Conservation (phyloP, 2,113 vertebrate genomes). For the Trachemys scripta region DNA sequence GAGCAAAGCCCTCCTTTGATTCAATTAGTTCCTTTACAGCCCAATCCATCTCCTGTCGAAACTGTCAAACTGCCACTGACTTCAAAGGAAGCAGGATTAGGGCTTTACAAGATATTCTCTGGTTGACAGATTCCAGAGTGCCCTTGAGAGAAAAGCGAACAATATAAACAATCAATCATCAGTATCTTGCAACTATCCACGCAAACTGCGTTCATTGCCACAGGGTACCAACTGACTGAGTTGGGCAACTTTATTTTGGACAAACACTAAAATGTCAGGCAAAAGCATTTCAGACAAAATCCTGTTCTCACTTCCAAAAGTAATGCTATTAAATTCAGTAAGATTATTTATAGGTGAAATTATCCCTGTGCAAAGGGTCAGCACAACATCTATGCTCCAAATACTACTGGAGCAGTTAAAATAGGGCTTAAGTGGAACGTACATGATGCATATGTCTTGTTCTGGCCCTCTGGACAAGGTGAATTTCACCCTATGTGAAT, state of each 20-base stretch:
- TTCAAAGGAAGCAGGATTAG: background rate
- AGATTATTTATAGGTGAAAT: background rate
- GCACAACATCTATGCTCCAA: background rate
- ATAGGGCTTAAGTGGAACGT: background rate
- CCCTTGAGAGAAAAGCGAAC: accelerated
- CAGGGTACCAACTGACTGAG: background rate
- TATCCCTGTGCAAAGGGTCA: background rate
- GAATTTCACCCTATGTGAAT: background rate
- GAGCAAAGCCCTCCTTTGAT: background rate
- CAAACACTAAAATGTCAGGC: background rate
- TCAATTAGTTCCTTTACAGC: background rate
- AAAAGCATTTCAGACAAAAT: background rate
- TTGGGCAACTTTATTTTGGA: background rate
- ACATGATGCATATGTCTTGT: background rate
- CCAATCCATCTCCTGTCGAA: background rate
- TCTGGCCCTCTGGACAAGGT: background rate
- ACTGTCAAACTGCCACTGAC: background rate
- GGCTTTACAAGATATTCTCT: background rate
- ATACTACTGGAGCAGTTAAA: background rate
- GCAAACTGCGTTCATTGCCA: background rate
- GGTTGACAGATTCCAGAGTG: background rate
- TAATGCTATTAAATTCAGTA: background rate
- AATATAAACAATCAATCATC: background rate
- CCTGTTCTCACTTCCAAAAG: background rate
- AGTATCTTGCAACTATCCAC: background rate